phyloP scores from a whole-genome alignment of 2,797 vertebrate genomes.

The Gobionotothen gibberifrons region DNA sequence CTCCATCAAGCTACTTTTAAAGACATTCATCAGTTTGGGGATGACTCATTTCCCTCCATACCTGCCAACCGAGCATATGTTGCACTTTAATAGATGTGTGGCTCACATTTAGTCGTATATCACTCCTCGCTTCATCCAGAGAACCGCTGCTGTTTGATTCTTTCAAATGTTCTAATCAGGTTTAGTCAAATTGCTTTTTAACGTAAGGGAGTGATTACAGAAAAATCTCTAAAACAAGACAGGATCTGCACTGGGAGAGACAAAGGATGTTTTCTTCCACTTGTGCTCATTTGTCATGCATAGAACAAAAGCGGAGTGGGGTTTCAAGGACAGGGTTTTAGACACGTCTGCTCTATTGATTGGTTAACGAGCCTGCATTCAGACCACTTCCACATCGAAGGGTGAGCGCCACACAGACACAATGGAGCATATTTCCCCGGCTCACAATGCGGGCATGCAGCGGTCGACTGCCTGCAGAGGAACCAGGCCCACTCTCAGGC shows the following conservation, averaged over 20 bases:
- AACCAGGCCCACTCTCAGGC: conserved; percentile 70
- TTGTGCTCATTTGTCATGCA: conserved; percentile 77
- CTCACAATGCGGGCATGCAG: conserved; percentile 75
- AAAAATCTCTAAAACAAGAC: conserved; percentile 47
- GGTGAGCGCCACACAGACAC: conserved; percentile 69
- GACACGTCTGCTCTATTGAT: conserved; percentile 84
- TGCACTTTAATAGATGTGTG: conserved; percentile 50
- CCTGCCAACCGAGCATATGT: conserved; percentile 67
- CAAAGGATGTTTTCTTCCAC: conserved; percentile 60
- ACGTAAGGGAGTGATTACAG: conserved; percentile 58
- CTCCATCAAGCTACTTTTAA: conserved; percentile 58
- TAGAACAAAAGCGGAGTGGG: conserved; percentile 75
- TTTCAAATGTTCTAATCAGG: conserved; percentile 61
- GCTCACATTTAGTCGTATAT: conserved; percentile 53
- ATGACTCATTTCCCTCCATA: conserved; percentile 60
- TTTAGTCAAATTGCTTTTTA: conserved; percentile 64
- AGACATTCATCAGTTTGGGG: conserved; percentile 68
- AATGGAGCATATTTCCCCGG: conserved; percentile 81
- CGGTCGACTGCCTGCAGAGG: conserved; percentile 60
- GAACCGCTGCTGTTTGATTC: conserved; percentile 47
- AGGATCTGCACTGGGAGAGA: conserved; percentile 18
- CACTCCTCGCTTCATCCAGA: conserved; percentile 40
- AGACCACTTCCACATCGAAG: conserved; percentile 77
- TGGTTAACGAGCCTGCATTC: conserved; percentile 82
- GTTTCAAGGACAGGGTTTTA: conserved; percentile 80